Base-by-base conservation (phyloP, 2,113 vertebrate genomes). In the Channa argus region DNA sequence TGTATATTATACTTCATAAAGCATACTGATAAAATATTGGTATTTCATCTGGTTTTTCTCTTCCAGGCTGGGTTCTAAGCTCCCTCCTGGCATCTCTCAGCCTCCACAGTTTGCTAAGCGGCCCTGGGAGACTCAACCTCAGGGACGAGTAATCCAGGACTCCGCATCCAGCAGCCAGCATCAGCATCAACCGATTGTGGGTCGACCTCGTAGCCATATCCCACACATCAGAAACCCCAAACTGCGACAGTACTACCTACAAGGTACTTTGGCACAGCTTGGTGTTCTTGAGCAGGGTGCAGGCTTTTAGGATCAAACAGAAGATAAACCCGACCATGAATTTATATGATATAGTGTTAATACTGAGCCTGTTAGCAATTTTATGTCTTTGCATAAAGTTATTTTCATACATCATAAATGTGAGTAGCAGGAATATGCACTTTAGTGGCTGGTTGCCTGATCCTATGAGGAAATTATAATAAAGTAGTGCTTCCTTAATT, bases 161-260 rank as follows among this genome's bases (percentile, higher is more conserved):
- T 58, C 85, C 24, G 24, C 73, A 43, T 60, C 34, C 60, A 24
- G 62, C 54, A 37, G 44, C 55, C 70, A 80, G 36, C 58, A 7
- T 45, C 83, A 62, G 54, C 67, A 71, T 54, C 83, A 86, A 12
- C 41, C 77, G 11, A 3, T 55, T 0, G 45, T 37, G 37, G 80
- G 83, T 43, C 86, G 86, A 3, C 90, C 88, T 24, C 84, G 86
- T 11, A 79, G 90, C 86, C 94, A 93, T 59, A 84, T 90, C 62
- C 93, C 92, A 6, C 87, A 92, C 84, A 95, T 95, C 77, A 89
- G 94, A 71, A 95, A 95, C 88, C 94, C 94, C 37, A 92, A 90
- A 71, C 91, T 95, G 52, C 89, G 94, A 24, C 93, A 93, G 83
- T 95, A 95, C 83, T 95, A 95, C 84, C 86, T 94, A 3, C 92